Base-by-base conservation (phyloP, 64 coral and sea anemone species). In the Astreopora myriophthalma region DNA sequence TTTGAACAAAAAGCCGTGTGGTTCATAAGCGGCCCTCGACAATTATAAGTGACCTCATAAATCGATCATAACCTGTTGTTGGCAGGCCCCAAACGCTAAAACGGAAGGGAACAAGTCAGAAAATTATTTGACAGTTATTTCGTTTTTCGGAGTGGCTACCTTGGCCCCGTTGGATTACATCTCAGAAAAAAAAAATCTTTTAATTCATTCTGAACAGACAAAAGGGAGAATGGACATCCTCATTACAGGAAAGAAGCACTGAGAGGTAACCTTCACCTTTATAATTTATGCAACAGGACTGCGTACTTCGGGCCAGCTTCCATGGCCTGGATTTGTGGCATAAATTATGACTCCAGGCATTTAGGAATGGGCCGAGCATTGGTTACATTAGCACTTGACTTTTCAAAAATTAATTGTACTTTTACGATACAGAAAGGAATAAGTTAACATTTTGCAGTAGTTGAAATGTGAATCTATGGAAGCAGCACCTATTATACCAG, bases 161-260 rank as follows among this genome's bases (percentile, higher is more conserved):
- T 38, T 11, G 16, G 7, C 14, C 19, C 4, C 20, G 20, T 34
- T 37, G 14, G 26, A 13, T 6, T 9, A 48, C 9, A 14, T 60
- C 26, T 52, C 42, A 52, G 13, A 52, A 29, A 34, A 75, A 75
- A 34, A 3, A 24, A 44, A 22, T 64, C 6, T 14, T 28, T 78
- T 64, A 22, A 36, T 83, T 83, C 39, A 34, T 83, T 83, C 19
- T 28, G n/a, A 36, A 83, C 49, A 83, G 79, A 83, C 32, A 83
- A 78, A 24, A 78, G 22, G 36, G 75, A 83, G 32, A 83, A 64
- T n/a, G 33, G 57, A 28, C 79, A 83, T 37, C 31, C 48, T 81
- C 58, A 83, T 17, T 73, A 73, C 70, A 34, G 70, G 70, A 73
- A 73, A n/a, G 70, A 73, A 34, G 33, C 70, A n/a, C 6, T 73